Evolutionary conservation across 2,797 vertebrate species (phyloP), one percentile per base, ranked within the genome.

Genomic region (Hippocampus kuda): DNA sequence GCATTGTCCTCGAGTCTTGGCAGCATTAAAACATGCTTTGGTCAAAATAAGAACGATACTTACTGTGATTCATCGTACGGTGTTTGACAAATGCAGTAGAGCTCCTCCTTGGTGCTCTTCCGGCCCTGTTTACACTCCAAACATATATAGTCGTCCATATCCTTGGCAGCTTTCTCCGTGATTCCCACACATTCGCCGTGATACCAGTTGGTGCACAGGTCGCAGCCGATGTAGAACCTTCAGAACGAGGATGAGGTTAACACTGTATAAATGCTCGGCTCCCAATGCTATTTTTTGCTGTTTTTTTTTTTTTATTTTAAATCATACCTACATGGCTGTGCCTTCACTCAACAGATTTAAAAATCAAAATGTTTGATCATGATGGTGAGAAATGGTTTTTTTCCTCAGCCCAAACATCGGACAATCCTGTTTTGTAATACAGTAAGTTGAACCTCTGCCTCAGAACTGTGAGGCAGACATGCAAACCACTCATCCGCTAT

Each of bases 131-230:
- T 97, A 91, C 96, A 98, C 91, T 97, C 96, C 87, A 94, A 93
- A 87, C 96, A 98, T 91, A 98, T 96, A 93, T 98, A 98, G 92
- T 98, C 96, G 86, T 98, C 96, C 96, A 98, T 98, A 92, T 97
- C 97, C 92, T 97, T 96, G 85, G 96, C 96, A 89, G 97, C 94
- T 90, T 95, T 96, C 90, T 98, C 95, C 70, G 96, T 96, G 92
- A 98, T 94, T 83, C 96, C 96, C 89, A 98, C 95, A 88, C 96
- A 98, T 78, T 97, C 95, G 78, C 96, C 96, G 78, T 98, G 96
- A 91, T 95, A 98, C 96, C 96, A 98, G 93, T 98, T 98, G 86
- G 95, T 96, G 87, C 96, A 98, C 87, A 97, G 90, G 91, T 98
- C 96, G 78, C 95, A 98, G 90, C 96, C 96, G 73, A 98, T 98